These are phyloP conservation scores for Monochamus alternatus DNA, from an alignment of 2,888 invertebrate species.

Conservation along the genomic window DNA sequence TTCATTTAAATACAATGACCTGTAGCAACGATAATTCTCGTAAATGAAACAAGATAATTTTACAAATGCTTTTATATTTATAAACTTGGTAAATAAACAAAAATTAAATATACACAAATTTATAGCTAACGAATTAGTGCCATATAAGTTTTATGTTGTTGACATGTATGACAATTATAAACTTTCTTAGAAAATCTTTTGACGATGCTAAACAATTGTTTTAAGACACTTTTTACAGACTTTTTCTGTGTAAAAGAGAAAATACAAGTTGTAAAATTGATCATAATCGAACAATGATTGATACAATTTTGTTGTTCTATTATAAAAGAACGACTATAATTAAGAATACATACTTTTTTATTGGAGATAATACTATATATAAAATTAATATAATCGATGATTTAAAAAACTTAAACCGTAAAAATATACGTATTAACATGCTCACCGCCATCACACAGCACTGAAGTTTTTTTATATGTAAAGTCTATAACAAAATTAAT, in stretches of 20 bases:
- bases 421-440: not conserved
- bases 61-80: conserved; percentile 21
- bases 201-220: conserved; percentile 20
- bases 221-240: conserved; percentile 36
- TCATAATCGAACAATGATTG: not conserved
- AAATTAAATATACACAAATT: conserved; percentile 6
- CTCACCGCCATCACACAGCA: not conserved
- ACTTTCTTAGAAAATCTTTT: conserved; percentile 26
- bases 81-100: conserved; percentile 30
- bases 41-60: conserved; percentile 10
- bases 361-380: too few species aligned
- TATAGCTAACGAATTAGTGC: conserved; percentile 21
- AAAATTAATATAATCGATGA: too few species aligned
- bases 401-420: too few species aligned
- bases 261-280: not conserved
- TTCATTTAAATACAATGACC: too few species aligned
- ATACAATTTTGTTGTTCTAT: too few species aligned
- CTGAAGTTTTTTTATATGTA: not conserved
- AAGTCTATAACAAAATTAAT: conserved; percentile 2
- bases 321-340: too few species aligned
- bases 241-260: conserved; percentile 17
- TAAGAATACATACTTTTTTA: too few species aligned
- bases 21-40: too few species aligned
- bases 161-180: conserved; percentile 1
- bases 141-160: conserved; percentile 2